A percentile compares a stretch with the other conserved stretches of the same genome.
Evolutionary conservation across 2,797 vertebrate species (phyloP).

Genomic region (Spizella passerina): DNA sequence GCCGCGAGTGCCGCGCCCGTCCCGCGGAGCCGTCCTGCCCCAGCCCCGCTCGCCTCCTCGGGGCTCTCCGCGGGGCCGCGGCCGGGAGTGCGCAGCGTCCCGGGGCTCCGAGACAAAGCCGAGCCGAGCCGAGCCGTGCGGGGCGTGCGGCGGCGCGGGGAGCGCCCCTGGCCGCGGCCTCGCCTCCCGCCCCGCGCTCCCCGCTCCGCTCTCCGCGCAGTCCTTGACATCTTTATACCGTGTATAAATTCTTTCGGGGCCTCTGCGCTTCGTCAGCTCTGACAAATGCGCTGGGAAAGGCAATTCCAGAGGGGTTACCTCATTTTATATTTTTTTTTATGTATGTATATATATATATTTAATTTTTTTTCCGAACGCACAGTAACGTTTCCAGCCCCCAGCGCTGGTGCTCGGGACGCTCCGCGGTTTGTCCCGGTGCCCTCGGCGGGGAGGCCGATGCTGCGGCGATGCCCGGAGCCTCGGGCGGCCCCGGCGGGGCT

Average conservation of each 20-base stretch:
- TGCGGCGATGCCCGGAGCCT: neutral
- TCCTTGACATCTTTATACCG: conserved; percentile 69
- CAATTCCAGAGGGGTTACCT: conserved; percentile 70
- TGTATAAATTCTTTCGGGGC: conserved; percentile 68
- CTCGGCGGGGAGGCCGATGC: neutral
- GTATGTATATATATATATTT: neutral
- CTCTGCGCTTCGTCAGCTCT: conserved; percentile 75
- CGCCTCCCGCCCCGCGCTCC: neutral
- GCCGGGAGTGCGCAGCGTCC: neutral
- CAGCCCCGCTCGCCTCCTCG: neutral
- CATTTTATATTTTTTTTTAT: conserved; percentile 19
- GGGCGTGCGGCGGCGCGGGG: neutral
- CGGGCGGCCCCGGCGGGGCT: neutral
- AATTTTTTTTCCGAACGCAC: neutral
- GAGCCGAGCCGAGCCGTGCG: neutral
- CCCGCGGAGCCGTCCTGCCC: neutral
- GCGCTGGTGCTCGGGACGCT: neutral
- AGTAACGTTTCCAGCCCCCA: neutral
- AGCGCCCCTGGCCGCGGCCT: neutral
- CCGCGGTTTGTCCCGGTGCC: neutral
- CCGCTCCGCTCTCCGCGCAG: neutral
- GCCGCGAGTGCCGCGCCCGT: neutral
- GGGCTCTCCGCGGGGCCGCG: neutral
- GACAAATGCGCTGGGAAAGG: conserved; percentile 70
- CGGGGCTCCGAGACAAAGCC: neutral